Base-by-base conservation (phyloP, 2,888 invertebrate species). In the Morinoia aosen region DNA sequence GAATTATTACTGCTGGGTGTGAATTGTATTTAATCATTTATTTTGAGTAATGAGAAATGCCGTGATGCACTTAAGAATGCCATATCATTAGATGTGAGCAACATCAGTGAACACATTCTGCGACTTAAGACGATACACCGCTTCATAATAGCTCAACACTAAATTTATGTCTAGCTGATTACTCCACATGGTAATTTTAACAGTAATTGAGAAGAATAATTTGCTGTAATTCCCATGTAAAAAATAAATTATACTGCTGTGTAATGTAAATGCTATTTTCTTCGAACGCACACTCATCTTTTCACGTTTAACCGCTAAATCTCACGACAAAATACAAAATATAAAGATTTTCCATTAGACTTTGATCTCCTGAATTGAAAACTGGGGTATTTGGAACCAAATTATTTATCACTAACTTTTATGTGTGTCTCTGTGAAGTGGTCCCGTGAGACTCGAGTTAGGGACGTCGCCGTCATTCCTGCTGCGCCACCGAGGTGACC, bases 391-490 rank as follows among this genome's bases (percentile, higher is more conserved):
- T 76, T 8, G 25, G 1, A 76, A 33, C 10, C 33, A 76, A 76
- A 76, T 76, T 76, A 16, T 33, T n/a, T 88, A 19, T 88, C 11
- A 19, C 11, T 88, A 88, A 39, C 33, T 19, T 64, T 88, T n/a
- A 88, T 39, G 11, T 88, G n/a, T n/a, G 10, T 88, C 11, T 39
- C 39, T 88, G 88, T 2, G 64, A 14, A 90, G 90, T 5, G 90
- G 90, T 12, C 40, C 90, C 39, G 90, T 90, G 0, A 39, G 90
- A 40, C 56, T 93, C 48, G 58, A 57, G 14, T 19, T 93, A 39
- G 93, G 93, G 33, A 93, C 93, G 25, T 93, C 93, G 33, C 93
- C 93, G 93, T 48, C 56, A 12, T 93, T 93, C 33, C 57, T 93
- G 8, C 93, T 93, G 12, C 93, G 93, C 33, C 93, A 93, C 93